Evolutionary conservation across 2,797 vertebrate species (phyloP), one percentile per base, ranked within the genome.

Genomic region (Chloroceryle amazona): DNA sequence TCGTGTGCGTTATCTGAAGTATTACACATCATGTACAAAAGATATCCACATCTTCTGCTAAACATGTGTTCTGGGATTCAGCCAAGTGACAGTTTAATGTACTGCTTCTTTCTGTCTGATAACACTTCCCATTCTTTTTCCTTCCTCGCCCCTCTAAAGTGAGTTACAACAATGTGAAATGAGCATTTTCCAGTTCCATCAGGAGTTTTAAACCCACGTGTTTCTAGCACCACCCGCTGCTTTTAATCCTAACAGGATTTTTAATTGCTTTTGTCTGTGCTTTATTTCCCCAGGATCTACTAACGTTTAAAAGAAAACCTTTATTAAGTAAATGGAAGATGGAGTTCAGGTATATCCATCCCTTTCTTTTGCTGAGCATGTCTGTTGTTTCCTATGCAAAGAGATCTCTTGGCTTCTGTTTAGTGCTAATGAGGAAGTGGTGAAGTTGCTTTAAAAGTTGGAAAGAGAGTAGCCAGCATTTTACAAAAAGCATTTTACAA

Each of bases 241-340:
- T 91, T 94, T 90, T 86, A 91, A 83, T 90, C 41, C 68, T 78
- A 71, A 74, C 31, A 71, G 37, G 15, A 61, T 68, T 94, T 91
- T 49, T 81, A 88, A 90, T 71, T 74, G 68, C 33, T 96, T 90
- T 86, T 93, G 44, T 91, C 11, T 96, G 68, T 96, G 72, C 87
- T 95, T 94, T 93, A 49, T 86, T 94, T 90, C 68, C 65, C 49
- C 39, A 63, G 87, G 57, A 58, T 78, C 85, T 86, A 37, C 79
- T 95, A 88, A 83, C 1, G 0, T 58, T 91, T 91, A 61, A 90
- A 95, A 71, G 75, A 81, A 81, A 91, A 57, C 31, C 49, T 74
- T 81, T 94, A 19, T 83, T 91, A 87, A 81, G 54, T 81, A 95
- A 91, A 83, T 76, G 72, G 57, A 91, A 93, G 68, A 39, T 86